phyloP scores from a whole-genome alignment of 1,140 invertebrate species.

The Harlomillsia oculata region DNA sequence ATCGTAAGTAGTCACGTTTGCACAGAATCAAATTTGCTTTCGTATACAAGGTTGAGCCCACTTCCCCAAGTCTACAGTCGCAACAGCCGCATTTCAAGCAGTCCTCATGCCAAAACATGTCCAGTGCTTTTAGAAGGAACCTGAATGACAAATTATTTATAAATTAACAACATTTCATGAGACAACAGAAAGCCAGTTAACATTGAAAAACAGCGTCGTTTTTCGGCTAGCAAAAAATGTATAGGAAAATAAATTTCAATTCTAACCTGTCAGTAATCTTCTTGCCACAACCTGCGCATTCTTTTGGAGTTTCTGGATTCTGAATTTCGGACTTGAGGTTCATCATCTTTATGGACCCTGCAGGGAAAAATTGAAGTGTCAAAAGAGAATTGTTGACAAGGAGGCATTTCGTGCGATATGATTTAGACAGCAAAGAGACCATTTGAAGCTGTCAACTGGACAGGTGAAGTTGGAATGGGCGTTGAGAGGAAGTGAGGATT shows the following conservation, averaged over 20 bases:
- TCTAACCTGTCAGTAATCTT: constrained; percentile 64
- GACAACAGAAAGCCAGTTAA: neutral
- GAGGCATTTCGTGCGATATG: neutral
- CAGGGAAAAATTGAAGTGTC: constrained; percentile 6
- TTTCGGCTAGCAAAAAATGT: no score
- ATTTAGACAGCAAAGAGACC: neutral
- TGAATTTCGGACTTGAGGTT: constrained; percentile 46
- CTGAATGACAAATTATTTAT: constrained; percentile 37
- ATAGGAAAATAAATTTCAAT: constrained; percentile 1
- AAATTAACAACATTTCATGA: no score
- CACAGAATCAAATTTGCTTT: constrained; percentile 87
- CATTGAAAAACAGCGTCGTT: no score
- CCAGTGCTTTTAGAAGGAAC: constrained; percentile 65
- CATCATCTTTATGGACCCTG: constrained; percentile 41
- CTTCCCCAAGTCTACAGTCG: constrained; percentile 80
- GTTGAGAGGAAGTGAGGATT: no score
- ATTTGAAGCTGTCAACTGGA: no score
- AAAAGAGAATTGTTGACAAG: neutral
- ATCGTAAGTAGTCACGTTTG: constrained; percentile 84
- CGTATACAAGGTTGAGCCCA: constrained; percentile 81
- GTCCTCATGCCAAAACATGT: constrained; percentile 89
- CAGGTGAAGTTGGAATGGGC: neutral
- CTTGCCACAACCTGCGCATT: constrained; percentile 77
- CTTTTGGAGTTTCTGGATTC: constrained; percentile 43
- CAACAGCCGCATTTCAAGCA: constrained; percentile 89